Evolutionary conservation across 2,888 invertebrate genomes (phyloP).

Genomic region (Galerucella pusilla): DNA sequence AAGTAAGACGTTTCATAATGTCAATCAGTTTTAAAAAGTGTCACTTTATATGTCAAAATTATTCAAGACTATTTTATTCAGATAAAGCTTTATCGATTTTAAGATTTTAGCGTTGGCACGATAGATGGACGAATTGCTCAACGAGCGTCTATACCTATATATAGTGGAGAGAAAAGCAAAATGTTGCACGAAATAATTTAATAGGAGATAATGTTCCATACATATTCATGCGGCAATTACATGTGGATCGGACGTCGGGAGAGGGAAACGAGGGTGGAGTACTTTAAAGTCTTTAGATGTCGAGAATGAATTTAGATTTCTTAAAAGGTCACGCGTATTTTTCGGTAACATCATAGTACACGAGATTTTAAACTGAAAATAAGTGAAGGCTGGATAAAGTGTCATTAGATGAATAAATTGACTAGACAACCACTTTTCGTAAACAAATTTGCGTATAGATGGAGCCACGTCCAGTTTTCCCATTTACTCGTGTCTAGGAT

Average conservation of each 20-base stretch:
- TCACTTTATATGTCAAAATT: too few species aligned
- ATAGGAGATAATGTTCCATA: slow-evolving; percentile 62
- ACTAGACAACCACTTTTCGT: slow-evolving; percentile 40
- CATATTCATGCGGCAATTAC: slow-evolving; percentile 63
- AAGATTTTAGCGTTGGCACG: slow-evolving; percentile 20
- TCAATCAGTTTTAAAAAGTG: too few species aligned
- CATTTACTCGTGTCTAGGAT: slow-evolving; percentile 10
- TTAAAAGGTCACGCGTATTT: slow-evolving; percentile 3
- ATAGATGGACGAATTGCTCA: slow-evolving; percentile 31
- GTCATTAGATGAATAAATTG: slow-evolving; percentile 44
- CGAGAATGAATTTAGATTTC: background rate
- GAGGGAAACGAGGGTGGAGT: slow-evolving; percentile 25
- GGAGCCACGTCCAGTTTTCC: slow-evolving; percentile 17
- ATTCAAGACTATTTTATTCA: slow-evolving; percentile 9
- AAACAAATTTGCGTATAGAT: slow-evolving; percentile 37
- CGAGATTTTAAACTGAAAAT: too few species aligned
- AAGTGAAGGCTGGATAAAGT: slow-evolving; percentile 39
- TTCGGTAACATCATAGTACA: background rate
- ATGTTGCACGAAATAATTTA: slow-evolving; percentile 59
- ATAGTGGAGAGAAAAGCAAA: slow-evolving; percentile 43
- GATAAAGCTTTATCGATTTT: slow-evolving; percentile 27
- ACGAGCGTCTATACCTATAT: slow-evolving; percentile 18
- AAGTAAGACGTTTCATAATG: too few species aligned
- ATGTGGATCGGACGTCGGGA: slow-evolving; percentile 46
- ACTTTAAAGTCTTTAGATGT: slow-evolving; percentile 28